phyloP scores from a whole-genome alignment of 2,888 invertebrate genomes.

The Steromphala cineraria region DNA sequence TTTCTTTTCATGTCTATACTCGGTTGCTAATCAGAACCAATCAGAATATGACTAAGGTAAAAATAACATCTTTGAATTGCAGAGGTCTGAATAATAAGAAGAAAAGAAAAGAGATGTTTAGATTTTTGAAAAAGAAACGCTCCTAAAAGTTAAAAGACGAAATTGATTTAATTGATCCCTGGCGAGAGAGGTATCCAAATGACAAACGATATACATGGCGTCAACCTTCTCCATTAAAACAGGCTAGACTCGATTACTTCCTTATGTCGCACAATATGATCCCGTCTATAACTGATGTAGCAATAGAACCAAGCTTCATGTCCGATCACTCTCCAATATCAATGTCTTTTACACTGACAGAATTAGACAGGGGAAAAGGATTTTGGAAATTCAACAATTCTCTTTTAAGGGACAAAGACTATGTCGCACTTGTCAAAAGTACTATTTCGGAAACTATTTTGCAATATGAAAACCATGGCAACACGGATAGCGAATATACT shows the following conservation, averaged over 20 bases:
- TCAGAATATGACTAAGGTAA: no score
- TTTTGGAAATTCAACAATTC: conserved; percentile 28
- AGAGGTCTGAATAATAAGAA: no score
- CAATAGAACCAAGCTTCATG: conserved; percentile 12
- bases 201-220: conserved; percentile 15
- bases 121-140: no score
- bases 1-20: background rate
- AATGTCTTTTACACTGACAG: conserved; percentile 1
- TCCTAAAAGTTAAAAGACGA: background rate
- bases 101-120: no score
- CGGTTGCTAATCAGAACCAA: no score
- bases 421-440: background rate
- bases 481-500: no score
- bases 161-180: conserved; percentile 16
- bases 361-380: conserved; percentile 13
- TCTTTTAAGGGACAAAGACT: conserved; percentile 1
- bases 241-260: conserved; percentile 22
- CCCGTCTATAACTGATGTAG: background rate
- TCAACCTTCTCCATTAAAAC: conserved; percentile 18
- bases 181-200: background rate
- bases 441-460: no score
- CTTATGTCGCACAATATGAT: conserved; percentile 7
- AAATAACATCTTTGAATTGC: no score
- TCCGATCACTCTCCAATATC: conserved; percentile 16
- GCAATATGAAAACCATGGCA: no score